A percentile compares a stretch with the other conserved stretches of the same genome.
phyloP scores from a whole-genome alignment of 2,113 vertebrate species.

The Megaceryle maxima region DNA sequence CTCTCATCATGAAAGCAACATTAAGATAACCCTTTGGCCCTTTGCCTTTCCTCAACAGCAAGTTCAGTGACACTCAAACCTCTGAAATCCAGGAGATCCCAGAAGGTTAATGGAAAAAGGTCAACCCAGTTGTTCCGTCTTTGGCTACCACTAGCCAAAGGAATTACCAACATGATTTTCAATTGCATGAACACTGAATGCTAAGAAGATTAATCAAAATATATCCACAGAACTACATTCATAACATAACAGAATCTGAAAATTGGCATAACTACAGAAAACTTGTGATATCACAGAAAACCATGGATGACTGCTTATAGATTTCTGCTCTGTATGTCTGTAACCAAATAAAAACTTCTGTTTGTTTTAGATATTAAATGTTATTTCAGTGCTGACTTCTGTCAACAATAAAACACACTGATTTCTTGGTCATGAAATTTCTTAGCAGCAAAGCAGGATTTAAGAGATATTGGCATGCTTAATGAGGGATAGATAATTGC shows the following conservation, averaged over 20 bases:
- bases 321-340: background rate
- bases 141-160: background rate
- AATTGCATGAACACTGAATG: background rate
- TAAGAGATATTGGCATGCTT: constrained; percentile 29
- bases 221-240: background rate
- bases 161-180: background rate
- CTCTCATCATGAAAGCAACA: background rate
- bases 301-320: background rate
- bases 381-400: background rate
- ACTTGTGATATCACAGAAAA: background rate
- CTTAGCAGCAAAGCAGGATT: constrained; percentile 5
- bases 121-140: background rate
- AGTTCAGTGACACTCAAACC: background rate
- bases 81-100: background rate
- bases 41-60: background rate
- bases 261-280: background rate
- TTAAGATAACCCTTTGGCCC: background rate
- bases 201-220: background rate
- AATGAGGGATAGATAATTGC: constrained; percentile 18
- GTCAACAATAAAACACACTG: background rate
- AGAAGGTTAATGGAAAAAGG: background rate
- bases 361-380: background rate
- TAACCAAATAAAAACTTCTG: background rate
- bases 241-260: background rate
- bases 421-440: background rate